A percentile compares a stretch with the other conserved stretches of the same genome.
Conservation (phyloP, 2,113 vertebrate genomes). For the Geococcyx californianus region DNA sequence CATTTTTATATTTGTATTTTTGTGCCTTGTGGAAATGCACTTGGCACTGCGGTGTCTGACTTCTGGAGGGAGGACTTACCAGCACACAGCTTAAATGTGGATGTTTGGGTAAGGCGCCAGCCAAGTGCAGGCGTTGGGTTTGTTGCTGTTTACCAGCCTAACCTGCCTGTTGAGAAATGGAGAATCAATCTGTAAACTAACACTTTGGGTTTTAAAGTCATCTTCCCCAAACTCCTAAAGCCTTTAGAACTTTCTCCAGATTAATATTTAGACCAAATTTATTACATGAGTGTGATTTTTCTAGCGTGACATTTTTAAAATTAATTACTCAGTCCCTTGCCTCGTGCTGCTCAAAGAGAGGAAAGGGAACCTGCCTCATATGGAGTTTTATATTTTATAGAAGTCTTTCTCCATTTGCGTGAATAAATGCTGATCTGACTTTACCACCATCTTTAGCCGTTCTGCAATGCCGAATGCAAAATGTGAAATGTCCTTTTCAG, state of each 20-base stretch:
- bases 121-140: neutral
- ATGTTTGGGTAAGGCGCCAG: neutral
- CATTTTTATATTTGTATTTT: neutral
- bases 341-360: neutral
- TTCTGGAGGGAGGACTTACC: neutral
- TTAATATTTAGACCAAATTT: neutral
- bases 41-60: neutral
- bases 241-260: neutral
- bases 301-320: neutral
- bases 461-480: neutral
- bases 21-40: neutral
- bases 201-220: neutral
- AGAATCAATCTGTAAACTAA: neutral
- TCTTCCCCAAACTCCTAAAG: neutral
- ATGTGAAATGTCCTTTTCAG: neutral
- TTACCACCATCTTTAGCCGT: neutral
- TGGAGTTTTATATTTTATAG: neutral
- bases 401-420: neutral
- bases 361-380: neutral
- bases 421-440: neutral
- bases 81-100: neutral
- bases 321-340: neutral
- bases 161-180: neutral
- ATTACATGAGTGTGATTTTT: neutral
- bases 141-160: neutral